A percentile compares a stretch with the other conserved stretches of the same genome.
Evolutionary conservation across 2,113 vertebrate species (phyloP).

Genomic region (rat (Rattus norvegicus)): GRCr8 NC_086028.1:69301001-69301500

Average conservation of each 20-base stretch:
- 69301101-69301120: background rate
- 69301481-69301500: background rate
- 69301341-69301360: background rate
- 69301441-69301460: background rate
- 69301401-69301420: background rate
- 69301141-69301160: background rate
- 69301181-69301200: background rate
- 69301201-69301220: too few relatives aligned
- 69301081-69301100: background rate
- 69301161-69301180: background rate
- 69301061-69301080: background rate
- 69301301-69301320: background rate
- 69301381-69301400: background rate
- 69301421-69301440: background rate
- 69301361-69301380: background rate
- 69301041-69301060: background rate
- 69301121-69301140: background rate
- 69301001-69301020: background rate
- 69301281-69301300: background rate
- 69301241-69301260: background rate
- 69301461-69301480: background rate
- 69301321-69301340: background rate
- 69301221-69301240: background rate
- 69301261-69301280: background rate
- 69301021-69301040: slow-evolving; percentile 1